These are phyloP conservation scores for Menura novaehollandiae DNA, from an alignment of 2,113 vertebrate genomes.

Conservation along the genomic window DNA sequence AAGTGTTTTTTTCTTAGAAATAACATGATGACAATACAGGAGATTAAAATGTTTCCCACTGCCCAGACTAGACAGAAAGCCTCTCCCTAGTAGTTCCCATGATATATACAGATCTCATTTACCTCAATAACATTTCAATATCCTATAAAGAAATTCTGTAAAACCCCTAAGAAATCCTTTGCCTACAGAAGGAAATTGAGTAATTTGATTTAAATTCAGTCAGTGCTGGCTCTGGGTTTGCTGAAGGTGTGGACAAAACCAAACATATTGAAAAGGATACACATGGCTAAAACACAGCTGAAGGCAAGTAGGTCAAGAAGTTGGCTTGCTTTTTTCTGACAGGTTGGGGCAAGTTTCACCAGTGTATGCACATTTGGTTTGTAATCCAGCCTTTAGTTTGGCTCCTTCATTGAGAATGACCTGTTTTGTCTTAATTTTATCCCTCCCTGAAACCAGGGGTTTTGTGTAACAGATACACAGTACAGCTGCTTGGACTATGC, in stretches of 20 bases:
- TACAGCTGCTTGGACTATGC: conserved; percentile 73
- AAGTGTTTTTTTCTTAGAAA: neutral
- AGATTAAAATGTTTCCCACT: neutral
- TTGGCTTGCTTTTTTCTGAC: neutral
- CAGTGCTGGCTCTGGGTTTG: neutral
- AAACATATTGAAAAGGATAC: neutral
- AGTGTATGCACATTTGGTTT: neutral
- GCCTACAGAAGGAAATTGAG: neutral
- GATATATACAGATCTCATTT: neutral
- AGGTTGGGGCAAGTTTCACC: neutral
- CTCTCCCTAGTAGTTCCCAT: neutral
- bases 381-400: neutral
- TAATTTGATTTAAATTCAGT: neutral
- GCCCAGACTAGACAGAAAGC: neutral
- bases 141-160: neutral
- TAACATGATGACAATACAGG: neutral
- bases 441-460: neutral
- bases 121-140: neutral
- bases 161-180: neutral
- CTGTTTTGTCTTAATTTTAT: conserved; percentile 53
- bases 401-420: conserved; percentile 48
- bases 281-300: neutral
- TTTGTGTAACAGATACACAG: conserved; percentile 61
- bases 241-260: conserved; percentile 4
- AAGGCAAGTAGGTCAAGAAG: neutral